Conservation (phyloP, 2,113 vertebrate genomes). For the Marmota flaviventris region DNA sequence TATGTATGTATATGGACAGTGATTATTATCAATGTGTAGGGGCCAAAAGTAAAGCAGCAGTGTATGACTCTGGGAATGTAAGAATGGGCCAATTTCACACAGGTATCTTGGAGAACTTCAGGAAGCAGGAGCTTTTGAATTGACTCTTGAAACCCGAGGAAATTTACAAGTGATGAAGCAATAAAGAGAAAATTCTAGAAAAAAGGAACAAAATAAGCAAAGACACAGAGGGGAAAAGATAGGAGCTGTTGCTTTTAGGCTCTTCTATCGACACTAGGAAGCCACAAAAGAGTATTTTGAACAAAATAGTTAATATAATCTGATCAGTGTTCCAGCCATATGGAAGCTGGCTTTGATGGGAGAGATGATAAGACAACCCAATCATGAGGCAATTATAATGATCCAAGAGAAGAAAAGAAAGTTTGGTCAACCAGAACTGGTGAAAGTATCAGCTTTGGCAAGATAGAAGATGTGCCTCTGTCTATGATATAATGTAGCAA, state of each 20-base stretch:
- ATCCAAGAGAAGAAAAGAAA: not conserved
- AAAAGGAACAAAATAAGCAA: not conserved
- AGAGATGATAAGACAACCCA: not conserved
- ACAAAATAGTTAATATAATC: not conserved
- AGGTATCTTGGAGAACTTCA: not conserved
- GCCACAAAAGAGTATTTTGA: not conserved
- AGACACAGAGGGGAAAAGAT: not conserved
- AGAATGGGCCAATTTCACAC: not conserved
- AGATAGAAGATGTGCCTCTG: not conserved
- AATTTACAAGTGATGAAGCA: slow-evolving; percentile 4
- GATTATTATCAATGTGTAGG: not conserved
- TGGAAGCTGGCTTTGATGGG: not conserved
- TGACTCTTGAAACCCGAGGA: slow-evolving; percentile 9
- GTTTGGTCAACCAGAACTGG: not conserved
- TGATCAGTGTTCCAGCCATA: not conserved
- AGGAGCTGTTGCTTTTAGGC: not conserved
- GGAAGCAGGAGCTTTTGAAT: not conserved
- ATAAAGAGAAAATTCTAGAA: not conserved
- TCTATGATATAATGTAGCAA: slow-evolving; percentile 12
- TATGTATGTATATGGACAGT: not conserved
- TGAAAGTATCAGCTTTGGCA: not conserved
- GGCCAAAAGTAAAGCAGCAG: slow-evolving; percentile 31
- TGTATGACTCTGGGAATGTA: not conserved
- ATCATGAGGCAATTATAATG: not conserved
- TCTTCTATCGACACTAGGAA: not conserved